Conservation (phyloP, 2,797 vertebrate genomes). For the Danionella dracula region DNA sequence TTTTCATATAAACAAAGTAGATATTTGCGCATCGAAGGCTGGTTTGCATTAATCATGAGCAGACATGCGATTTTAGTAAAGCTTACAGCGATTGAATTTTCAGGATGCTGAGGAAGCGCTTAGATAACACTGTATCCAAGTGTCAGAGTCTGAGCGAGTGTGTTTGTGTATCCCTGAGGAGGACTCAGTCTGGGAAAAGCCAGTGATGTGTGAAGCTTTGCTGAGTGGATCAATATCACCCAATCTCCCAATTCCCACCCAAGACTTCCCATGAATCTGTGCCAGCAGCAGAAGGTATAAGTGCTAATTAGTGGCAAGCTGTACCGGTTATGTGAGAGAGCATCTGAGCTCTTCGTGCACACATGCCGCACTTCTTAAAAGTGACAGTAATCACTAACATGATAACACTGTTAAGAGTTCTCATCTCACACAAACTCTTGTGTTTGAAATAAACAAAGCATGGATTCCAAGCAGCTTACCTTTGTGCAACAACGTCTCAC, state of each 20-base stretch:
- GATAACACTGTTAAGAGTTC: slow-evolving; percentile 30
- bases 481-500: neutral
- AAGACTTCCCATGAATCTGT: slow-evolving; percentile 57
- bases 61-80: neutral
- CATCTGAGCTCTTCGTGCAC: neutral
- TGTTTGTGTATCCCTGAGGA: neutral
- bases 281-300: slow-evolving; percentile 48
- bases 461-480: neutral
- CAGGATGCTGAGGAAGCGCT: neutral
- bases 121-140: neutral
- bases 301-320: slow-evolving; percentile 21
- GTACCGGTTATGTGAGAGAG: slow-evolving; percentile 31
- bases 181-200: slow-evolving; percentile 43
- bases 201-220: slow-evolving; percentile 53
- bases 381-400: slow-evolving; percentile 17
- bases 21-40: neutral
- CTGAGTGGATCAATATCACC: slow-evolving; percentile 60
- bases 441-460: neutral
- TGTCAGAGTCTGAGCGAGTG: slow-evolving; percentile 1
- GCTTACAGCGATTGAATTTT: neutral
- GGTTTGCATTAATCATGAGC: slow-evolving; percentile 12
- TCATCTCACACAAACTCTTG: slow-evolving; percentile 14
- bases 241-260: slow-evolving; percentile 60
- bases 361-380: slow-evolving; percentile 49
- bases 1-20: neutral